Conservation (phyloP, 23 tunicate genomes). For the Diplosoma virens region DNA sequence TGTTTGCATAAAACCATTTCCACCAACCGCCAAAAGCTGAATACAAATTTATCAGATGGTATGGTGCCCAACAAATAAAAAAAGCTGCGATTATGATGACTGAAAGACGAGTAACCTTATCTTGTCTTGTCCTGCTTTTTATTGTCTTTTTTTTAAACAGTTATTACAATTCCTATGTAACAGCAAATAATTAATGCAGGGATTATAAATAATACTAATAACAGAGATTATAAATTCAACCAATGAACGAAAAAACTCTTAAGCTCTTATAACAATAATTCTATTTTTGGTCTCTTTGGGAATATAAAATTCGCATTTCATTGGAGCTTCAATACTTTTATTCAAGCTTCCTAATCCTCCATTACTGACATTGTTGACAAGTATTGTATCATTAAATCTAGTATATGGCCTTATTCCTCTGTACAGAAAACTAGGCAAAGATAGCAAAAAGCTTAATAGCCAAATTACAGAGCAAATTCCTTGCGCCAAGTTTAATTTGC, state of each 20-base stretch:
- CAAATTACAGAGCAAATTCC: constrained; percentile 49
- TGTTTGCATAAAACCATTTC: constrained; percentile 5
- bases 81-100: constrained; percentile 66
- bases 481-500: constrained; percentile 24
- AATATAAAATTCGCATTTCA: background rate
- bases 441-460: constrained; percentile 41
- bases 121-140: constrained; percentile 55
- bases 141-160: constrained; percentile 54
- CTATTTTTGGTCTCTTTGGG: too few species aligned
- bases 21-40: constrained; percentile 79
- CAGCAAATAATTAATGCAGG: too few species aligned
- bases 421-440: constrained; percentile 50
- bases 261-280: constrained; percentile 48
- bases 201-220: constrained; percentile 56
- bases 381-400: background rate
- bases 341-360: too few species aligned
- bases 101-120: constrained; percentile 58
- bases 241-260: constrained; percentile 35
- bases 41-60: constrained; percentile 44
- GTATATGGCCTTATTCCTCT: background rate
- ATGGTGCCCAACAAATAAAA: constrained; percentile 77
- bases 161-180: constrained; percentile 58
- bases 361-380: background rate
- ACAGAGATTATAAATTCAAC: constrained; percentile 65
- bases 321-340: background rate